Base-by-base conservation (phyloP, 1,140 invertebrate species). In the Tribolium castaneum region DNA sequence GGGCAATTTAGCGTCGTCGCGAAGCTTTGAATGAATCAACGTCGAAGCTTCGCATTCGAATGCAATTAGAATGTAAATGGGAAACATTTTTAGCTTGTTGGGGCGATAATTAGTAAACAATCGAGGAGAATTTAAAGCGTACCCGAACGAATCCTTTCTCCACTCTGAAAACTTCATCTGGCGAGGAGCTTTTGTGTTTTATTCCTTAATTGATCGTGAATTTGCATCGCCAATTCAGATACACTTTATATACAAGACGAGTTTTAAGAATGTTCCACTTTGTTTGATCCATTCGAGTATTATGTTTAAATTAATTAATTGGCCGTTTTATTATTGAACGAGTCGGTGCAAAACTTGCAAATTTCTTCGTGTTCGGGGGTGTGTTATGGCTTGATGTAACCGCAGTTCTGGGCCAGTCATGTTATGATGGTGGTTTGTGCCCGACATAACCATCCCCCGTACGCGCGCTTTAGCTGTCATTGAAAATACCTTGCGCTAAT, bases 401-500 rank as follows among this genome's bases (percentile, higher is more conserved):
- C 73, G 62, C 71, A 71, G 75, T 79, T 19, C 74, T 74, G 66
- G 76, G 80, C 73, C 19, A 77, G 75, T 77, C 78, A 79, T 80
- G 80, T 78, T 80, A 80, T 82, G 80, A 81, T 80, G 78, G 66
- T 81, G 82, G 82, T 83, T 78, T 62, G 73, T 45, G 54, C 74
- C 54, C 45, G 75, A 72, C 80, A 81, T 80, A 81, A 76, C 80
- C 75, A 51, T 78, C 70, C 75, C 73, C 70, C 62, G 45, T 66
- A 73, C 76, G 51, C 54, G 35, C 78, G 70, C 78, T 76, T 52
- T 72, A 70, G 74, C 77, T 71, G 80, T 82, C 80, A 82, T 56
- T 80, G 76, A 82, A 83, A 81, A 83, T 83, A 80, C 82, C 82
- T 80, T 79, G 73, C 52, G 74, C 62, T 83, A 83, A 83, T 83